These are phyloP conservation scores for Anneissia japonica DNA, from an alignment of 35 echinoderm and acorn worm species.

Conservation along the genomic window DNA sequence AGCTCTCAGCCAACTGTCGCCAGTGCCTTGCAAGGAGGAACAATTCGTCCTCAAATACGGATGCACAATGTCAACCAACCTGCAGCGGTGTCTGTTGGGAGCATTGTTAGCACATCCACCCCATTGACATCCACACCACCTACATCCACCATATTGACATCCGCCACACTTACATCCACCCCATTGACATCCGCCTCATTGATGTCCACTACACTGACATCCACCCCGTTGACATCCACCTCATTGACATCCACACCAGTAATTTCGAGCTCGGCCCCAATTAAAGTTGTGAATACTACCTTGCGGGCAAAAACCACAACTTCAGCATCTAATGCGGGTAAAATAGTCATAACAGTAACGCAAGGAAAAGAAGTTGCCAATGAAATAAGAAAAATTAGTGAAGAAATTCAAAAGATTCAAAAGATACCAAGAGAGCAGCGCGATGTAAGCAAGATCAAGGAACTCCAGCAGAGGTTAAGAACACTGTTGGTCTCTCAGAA, in stretches of 20 bases:
- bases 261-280: background rate
- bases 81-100: background rate
- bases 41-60: background rate
- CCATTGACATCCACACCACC: too few species aligned
- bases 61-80: background rate
- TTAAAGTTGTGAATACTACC: background rate
- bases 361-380: background rate
- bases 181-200: too few species aligned
- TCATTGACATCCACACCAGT: background rate
- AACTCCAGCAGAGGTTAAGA: background rate
- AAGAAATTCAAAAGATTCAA: background rate
- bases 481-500: background rate
- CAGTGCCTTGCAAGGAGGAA: background rate
- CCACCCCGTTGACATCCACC: too few species aligned
- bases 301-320: background rate
- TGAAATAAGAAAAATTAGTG: background rate
- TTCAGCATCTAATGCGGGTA: background rate
- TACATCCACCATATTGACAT: too few species aligned
- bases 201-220: too few species aligned
- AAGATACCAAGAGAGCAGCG: background rate
- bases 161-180: too few species aligned
- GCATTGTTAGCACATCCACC: background rate
- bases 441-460: background rate
- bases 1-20: background rate
- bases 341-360: background rate